phyloP scores from a whole-genome alignment of 2,797 vertebrate species.

The Ptychadena robeensis region DNA sequence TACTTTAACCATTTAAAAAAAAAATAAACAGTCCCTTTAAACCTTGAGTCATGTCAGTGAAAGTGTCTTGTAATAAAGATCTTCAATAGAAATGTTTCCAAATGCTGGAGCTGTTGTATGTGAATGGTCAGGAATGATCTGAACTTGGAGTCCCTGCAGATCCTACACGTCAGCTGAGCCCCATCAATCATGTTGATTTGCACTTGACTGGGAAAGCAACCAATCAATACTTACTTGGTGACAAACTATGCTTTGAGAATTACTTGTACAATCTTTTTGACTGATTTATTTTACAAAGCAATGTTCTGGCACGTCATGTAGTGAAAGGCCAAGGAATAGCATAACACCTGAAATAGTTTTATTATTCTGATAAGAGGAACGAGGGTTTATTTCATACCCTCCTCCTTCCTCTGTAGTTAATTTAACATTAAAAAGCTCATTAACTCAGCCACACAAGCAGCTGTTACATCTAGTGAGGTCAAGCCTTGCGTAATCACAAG shows the following conservation, averaged over 20 bases:
- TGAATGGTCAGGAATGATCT: slow-evolving; percentile 42
- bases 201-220: slow-evolving; percentile 49
- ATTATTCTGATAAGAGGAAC: not conserved
- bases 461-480: slow-evolving; percentile 36
- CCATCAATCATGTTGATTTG: slow-evolving; percentile 59
- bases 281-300: slow-evolving; percentile 54
- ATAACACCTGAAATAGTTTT: not conserved
- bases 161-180: slow-evolving; percentile 27
- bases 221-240: slow-evolving; percentile 57
- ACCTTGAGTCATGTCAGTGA: not conserved
- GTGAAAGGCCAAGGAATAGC: slow-evolving; percentile 13
- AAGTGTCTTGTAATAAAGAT: not conserved
- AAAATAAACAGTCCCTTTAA: no score
- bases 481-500: not conserved
- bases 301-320: slow-evolving; percentile 25
- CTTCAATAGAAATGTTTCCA: slow-evolving; percentile 22
- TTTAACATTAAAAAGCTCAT: slow-evolving; percentile 41
- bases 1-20: no score
- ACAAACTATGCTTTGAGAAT: slow-evolving; percentile 56
- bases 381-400: not conserved
- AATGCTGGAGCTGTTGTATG: slow-evolving; percentile 25
- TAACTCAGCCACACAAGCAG: slow-evolving; percentile 25
- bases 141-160: slow-evolving; percentile 33
- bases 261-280: slow-evolving; percentile 49
- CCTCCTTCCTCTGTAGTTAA: not conserved